A percentile compares a stretch with the other conserved stretches of the same genome.
phyloP scores from a whole-genome alignment of 2,113 vertebrate species.

The Rousettus leschenaultii region DNA sequence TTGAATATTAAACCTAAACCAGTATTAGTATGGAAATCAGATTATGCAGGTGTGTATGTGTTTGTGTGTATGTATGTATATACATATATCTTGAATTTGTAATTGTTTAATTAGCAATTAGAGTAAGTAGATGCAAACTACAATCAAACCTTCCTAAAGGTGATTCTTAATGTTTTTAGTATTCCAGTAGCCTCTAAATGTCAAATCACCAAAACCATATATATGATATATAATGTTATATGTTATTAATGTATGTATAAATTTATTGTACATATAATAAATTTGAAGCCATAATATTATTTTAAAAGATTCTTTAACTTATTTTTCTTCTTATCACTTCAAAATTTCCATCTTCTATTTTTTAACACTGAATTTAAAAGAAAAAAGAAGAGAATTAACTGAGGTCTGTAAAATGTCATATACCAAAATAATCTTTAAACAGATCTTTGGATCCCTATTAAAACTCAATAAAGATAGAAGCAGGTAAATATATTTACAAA shows the following conservation, averaged over 20 bases:
- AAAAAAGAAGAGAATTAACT: background rate
- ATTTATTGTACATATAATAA: background rate
- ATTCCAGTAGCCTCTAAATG: background rate
- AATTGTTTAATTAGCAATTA: conserved; percentile 33
- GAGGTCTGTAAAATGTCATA: background rate
- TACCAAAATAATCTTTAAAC: background rate
- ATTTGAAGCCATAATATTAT: background rate
- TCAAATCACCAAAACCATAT: background rate
- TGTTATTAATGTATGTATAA: background rate
- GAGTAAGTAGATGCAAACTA: background rate
- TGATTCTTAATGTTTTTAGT: background rate
- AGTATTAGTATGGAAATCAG: conserved; percentile 25
- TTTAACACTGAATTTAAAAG: conserved; percentile 1
- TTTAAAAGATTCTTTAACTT: background rate
- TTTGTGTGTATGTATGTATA: background rate
- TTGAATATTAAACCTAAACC: conserved; percentile 6
- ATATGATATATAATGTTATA: background rate
- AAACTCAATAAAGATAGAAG: background rate
- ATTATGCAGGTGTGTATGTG: background rate
- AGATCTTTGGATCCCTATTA: background rate
- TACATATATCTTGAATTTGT: background rate
- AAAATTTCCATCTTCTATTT: background rate
- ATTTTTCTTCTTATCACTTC: background rate
- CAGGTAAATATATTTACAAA: background rate
- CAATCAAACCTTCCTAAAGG: conserved; percentile 3